Conservation (phyloP, 2,113 vertebrate species). For the Elgaria multicarinata region DNA sequence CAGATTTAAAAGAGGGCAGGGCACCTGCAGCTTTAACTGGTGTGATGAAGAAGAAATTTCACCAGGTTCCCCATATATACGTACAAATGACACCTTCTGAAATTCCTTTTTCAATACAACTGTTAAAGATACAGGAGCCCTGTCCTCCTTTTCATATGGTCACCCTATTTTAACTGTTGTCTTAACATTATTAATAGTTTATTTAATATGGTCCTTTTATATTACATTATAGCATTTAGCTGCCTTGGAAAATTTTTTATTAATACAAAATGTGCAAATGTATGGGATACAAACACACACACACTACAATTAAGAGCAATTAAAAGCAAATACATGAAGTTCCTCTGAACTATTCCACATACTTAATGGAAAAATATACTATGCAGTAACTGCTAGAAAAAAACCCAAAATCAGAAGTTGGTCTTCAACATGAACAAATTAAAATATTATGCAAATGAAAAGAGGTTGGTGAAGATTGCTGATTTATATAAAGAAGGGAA, state of each 20-base stretch:
- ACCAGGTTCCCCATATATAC: too few relatives aligned
- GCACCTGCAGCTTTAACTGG: too few relatives aligned
- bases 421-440: neutral
- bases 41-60: too few relatives aligned
- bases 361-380: slow-evolving; percentile 26
- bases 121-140: too few relatives aligned
- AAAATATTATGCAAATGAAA: neutral
- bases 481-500: neutral
- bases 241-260: neutral
- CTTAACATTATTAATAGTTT: neutral
- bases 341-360: slow-evolving; percentile 25
- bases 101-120: too few relatives aligned
- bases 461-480: neutral
- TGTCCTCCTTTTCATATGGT: too few relatives aligned
- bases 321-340: slow-evolving; percentile 34
- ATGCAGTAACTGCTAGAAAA: slow-evolving; percentile 1
- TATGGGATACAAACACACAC: neutral
- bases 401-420: neutral
- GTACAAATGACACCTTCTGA: too few relatives aligned
- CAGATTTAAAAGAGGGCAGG: too few relatives aligned
- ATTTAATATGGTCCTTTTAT: neutral
- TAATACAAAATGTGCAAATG: neutral
- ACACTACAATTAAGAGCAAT: neutral
- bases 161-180: too few relatives aligned
- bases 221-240: neutral